Evolutionary conservation across 2,113 vertebrate genomes (phyloP), one percentile per base, ranked within the genome.

Genomic region (Cacatua alba): DNA sequence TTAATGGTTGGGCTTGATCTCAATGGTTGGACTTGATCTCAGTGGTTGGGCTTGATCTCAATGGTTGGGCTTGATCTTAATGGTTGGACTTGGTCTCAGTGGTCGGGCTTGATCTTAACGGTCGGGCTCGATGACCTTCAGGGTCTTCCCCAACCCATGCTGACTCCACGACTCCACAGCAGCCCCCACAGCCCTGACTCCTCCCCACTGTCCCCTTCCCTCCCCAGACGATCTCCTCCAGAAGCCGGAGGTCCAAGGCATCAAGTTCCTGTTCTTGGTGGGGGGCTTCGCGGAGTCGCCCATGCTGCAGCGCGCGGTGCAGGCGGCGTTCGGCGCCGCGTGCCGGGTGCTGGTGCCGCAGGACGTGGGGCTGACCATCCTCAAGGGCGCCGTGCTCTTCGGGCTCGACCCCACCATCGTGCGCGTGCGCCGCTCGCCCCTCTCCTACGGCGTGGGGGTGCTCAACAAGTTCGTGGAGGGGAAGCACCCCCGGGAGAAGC

Each of bases 371-470:
- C 97, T 99, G 83, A 99, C 99, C 88, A 99, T 99, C 94, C 98
- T 99, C 75, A 99, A 99, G 39, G 99, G 99, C 0, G 99, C 99
- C 0, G 99, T 99, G 95, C 98, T 99, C 53, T 99, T 99, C 2
- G 99, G 99, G 13, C 98, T 99, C 55, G 99, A 99, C 86, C 99
- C 99, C 41, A 98, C 98, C 5, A 98, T 99, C 91, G 99, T 99
- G 26, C 96, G 99, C 3, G 99, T 99, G 72, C 98, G 99, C 19
- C 99, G 99, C 44, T 99, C 98, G 2, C 99, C 99, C 0, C 97
- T 99, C 74, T 99, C 98, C 91, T 99, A 99, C 0, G 99, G 99
- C 3, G 99, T 99, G 2, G 99, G 99, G 0, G 99, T 99, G 41
- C 97, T 99, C 79, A 99, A 99, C 96, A 98, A 99, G 18, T 99